Percentiles rank a stretch among this genome's conserved stretches.
These are phyloP conservation scores for Poecilobothrus nobilitatus DNA, from an alignment of 2,888 invertebrate genomes.

Conservation along the genomic window DNA sequence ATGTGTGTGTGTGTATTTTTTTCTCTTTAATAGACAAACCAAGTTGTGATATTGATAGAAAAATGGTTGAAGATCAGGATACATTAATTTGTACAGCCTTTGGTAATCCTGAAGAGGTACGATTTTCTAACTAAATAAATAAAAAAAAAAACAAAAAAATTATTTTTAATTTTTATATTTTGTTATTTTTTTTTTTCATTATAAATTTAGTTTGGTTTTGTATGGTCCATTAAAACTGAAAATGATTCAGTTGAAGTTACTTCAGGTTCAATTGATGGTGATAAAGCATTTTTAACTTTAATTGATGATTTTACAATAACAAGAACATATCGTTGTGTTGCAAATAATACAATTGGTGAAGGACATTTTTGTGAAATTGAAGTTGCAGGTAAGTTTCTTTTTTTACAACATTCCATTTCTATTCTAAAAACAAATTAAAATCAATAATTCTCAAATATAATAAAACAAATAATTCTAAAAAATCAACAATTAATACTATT, in stretches of 20 bases:
- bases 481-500: no score
- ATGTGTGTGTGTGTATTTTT: slow-evolving; percentile 7
- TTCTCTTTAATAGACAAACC: slow-evolving; percentile 57
- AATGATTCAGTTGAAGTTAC: slow-evolving; percentile 66
- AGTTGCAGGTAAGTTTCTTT: slow-evolving; percentile 52
- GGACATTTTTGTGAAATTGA: slow-evolving; percentile 57
- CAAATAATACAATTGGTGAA: slow-evolving; percentile 72
- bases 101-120: slow-evolving; percentile 61
- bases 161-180: not conserved
- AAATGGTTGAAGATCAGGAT: slow-evolving; percentile 63
- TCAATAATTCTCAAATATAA: not conserved
- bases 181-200: slow-evolving; percentile 14
- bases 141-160: not conserved
- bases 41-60: slow-evolving; percentile 69
- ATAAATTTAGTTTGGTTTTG: slow-evolving; percentile 54
- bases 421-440: not conserved
- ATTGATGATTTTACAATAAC: slow-evolving; percentile 53
- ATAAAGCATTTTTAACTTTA: slow-evolving; percentile 52
- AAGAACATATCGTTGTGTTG: slow-evolving; percentile 75
- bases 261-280: slow-evolving; percentile 30
- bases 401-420: slow-evolving; percentile 10
- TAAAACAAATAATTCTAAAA: no score
- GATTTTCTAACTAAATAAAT: slow-evolving; percentile 17
- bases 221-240: slow-evolving; percentile 76
- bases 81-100: slow-evolving; percentile 71